Evolutionary conservation across 2,113 vertebrate species (phyloP), one percentile per base, ranked within the genome.

Genomic region (Trematocara macrostoma): DNA sequence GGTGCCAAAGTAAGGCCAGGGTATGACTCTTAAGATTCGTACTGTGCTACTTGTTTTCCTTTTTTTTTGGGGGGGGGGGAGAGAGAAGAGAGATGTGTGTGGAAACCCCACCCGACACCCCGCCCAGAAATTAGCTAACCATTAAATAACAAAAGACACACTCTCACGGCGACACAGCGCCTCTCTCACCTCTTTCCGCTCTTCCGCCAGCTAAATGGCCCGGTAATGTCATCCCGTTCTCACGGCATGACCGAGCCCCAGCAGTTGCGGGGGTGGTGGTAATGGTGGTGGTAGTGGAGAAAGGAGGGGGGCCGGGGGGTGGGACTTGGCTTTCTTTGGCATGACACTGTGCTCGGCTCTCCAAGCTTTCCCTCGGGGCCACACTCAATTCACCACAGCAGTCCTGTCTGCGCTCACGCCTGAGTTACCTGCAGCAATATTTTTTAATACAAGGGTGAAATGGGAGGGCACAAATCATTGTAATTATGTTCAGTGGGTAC

Each of bases 401-500:
- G 87, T 90, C 86, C 78, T 51, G 91, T 89, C 84, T 86, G 89
- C 7, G 82, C 92, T 93, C 92, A 91, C 40, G 85, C 92, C 89
- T 90, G 90, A 95, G 93, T 96, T 90, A 94, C 93, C 94, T 91
- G 87, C 71, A 87, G 94, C 92, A 94, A 94, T 95, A 96, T 95
- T 95, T 95, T 94, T 95, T 95, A 94, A 94, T 94, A 93, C 94
- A 92, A 93, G 91, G 89, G 91, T 84, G 84, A 94, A 92, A 94
- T 91, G 85, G 93, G 85, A 92, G 91, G 88, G 88, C 91, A 95
- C 95, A 95, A 95, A 95, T 96, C 95, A 96, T 93, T 93, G 92
- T 94, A 95, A 95, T 95, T 94, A 94, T 95, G 93, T 94, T 93
- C 91, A 81, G 84, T 79, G 90, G 90, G 85, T 92, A 92, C 92